Conservation (phyloP, 2,113 vertebrate genomes). For the Porphyrio hochstetteri region DNA sequence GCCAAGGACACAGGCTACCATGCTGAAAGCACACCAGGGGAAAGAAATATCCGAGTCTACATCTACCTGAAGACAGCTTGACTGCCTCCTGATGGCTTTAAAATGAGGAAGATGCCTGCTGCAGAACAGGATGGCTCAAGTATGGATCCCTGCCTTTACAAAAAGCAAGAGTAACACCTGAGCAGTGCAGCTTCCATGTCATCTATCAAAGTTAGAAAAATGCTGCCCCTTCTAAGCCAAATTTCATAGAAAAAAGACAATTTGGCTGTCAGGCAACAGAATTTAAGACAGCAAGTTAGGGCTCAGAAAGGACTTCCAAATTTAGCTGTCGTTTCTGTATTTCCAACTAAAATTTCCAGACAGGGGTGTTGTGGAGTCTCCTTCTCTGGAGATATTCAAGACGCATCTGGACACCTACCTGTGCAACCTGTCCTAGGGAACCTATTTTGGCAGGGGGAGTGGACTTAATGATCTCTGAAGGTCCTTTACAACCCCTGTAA, state of each 20-base stretch:
- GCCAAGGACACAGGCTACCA: not conserved
- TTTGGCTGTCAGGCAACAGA: not conserved
- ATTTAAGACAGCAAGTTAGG: not conserved
- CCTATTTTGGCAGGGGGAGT: no score
- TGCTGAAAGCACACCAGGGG: not conserved
- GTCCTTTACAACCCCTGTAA: no score
- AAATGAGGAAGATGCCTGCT: not conserved
- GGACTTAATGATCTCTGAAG: no score
- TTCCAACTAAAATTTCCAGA: not conserved
- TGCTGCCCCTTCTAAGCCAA: not conserved
- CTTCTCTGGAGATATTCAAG: no score
- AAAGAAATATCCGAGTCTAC: not conserved
- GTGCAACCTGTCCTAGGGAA: no score
- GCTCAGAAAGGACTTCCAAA: not conserved
- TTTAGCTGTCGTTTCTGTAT: not conserved
- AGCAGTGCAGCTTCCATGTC: not conserved
- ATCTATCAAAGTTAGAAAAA: not conserved
- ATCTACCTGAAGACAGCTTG: not conserved
- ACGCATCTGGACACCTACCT: no score
- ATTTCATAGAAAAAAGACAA: not conserved
- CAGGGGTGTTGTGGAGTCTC: not conserved
- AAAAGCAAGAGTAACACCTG: not conserved
- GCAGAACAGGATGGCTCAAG: not conserved
- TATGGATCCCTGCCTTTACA: not conserved
- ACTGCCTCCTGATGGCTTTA: not conserved